Evolutionary conservation across 2,888 invertebrate species (phyloP).

Genomic region (Pristionchus maxplancki): DNA sequence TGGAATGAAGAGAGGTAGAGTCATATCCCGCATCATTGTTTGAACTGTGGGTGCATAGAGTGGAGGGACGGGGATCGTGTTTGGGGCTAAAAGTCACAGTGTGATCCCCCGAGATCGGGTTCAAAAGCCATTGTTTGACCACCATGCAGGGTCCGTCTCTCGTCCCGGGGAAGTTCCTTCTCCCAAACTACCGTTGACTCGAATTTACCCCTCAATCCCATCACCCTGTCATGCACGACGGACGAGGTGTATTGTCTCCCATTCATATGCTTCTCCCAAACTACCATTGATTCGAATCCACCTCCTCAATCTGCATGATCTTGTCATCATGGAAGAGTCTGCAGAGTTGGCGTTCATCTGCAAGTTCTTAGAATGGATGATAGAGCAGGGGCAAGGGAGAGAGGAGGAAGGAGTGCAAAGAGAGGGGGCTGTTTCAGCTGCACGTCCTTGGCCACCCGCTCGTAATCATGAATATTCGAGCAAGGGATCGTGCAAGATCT

Average conservation of each 20-base stretch:
- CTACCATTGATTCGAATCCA: too few species aligned
- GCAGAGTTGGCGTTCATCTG: background rate
- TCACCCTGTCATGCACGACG: too few species aligned
- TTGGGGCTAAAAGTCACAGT: slow-evolving; percentile 11
- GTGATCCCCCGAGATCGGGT: slow-evolving; percentile 33
- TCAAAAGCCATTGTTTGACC: slow-evolving; percentile 31
- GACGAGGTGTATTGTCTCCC: too few species aligned
- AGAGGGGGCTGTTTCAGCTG: background rate
- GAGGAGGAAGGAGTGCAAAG: background rate
- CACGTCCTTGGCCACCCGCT: slow-evolving; percentile 1
- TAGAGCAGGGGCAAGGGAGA: background rate
- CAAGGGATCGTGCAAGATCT: slow-evolving; percentile 1
- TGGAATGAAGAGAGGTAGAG: background rate
- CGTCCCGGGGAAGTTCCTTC: background rate
- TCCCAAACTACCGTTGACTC: too few species aligned
- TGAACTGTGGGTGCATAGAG: slow-evolving; percentile 33
- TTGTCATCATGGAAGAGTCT: too few species aligned
- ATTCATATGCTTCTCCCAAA: too few species aligned
- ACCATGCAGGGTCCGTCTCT: background rate
- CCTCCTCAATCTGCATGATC: too few species aligned
- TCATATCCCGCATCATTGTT: background rate
- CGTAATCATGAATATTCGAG: slow-evolving; percentile 47
- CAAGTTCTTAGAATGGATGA: background rate
- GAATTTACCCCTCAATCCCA: too few species aligned
- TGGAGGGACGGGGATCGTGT: background rate